Conservation (phyloP, 2,113 vertebrate genomes). For the Vidua macroura region DNA sequence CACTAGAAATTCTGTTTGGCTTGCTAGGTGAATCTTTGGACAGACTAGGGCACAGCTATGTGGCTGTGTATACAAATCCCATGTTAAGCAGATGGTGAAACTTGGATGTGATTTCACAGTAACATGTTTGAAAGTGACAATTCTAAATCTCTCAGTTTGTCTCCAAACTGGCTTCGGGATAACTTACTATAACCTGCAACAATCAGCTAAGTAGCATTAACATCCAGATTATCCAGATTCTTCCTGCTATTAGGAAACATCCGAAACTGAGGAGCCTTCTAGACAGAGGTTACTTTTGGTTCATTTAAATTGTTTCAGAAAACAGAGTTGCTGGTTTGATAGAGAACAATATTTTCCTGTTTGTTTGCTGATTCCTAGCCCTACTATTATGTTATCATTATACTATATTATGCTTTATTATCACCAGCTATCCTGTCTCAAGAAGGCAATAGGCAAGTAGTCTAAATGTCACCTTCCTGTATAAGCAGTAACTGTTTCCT, state of each 20-base stretch:
- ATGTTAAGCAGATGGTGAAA: constrained; percentile 55
- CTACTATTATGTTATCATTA: neutral
- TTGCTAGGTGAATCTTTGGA: neutral
- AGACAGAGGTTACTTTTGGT: neutral
- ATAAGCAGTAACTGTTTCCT: neutral
- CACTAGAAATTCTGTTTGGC: neutral
- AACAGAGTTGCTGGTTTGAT: neutral
- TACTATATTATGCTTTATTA: neutral
- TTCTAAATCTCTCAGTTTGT: constrained; percentile 36
- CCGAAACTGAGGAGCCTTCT: neutral
- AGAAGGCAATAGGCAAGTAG: neutral
- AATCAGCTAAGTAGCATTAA: neutral
- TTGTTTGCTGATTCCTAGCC: neutral
- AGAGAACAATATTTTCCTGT: neutral
- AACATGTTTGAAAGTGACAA: constrained; percentile 44
- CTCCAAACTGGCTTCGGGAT: constrained; percentile 34
- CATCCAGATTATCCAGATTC: neutral
- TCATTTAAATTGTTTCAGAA: neutral
- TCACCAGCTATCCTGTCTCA: neutral
- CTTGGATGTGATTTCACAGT: constrained; percentile 42
- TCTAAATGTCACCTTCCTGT: neutral
- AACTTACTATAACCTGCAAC: neutral
- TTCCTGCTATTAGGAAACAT: neutral
- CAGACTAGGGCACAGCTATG: neutral
- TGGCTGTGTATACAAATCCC: neutral